Evolutionary conservation across 2,888 invertebrate species (phyloP), one percentile per base, ranked within the genome.

Genomic region (Papilio gigon): DNA sequence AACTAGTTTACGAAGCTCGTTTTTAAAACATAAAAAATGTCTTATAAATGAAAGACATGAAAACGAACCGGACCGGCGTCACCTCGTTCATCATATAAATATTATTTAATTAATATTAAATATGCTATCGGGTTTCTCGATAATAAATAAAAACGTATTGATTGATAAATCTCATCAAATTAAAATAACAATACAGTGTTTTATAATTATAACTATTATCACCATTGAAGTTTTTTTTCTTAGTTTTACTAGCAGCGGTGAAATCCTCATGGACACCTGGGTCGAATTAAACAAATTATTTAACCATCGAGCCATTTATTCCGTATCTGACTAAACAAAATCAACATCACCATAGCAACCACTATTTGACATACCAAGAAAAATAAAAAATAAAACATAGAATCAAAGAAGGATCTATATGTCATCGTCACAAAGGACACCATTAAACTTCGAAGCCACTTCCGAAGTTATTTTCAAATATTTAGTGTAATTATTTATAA

Each of bases 41-140:
- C 9, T 30, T 30, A 9, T 30, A 30, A 56, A 30, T 56, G 3
- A 11, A 11, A 56, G n/a, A 30, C 5, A 11, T n/a, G n/a, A 27
- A 14, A 53, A 27, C n/a, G n/a, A 56, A 56, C 30, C 30, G 53
- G 53, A 56, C 17, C 9, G 30, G 30, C 25, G n/a, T 50, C 14
- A 27, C 53, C 17, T 56, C 53, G 53, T 56, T 30, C 17, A 30
- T 56, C 53, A 56, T 30, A 56, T 9, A 30, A 56, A 56, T 56
- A 56, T 30, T 30, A 17, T 56, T 30, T 56, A 56, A 56, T 30
- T 56, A 56, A 56, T 56, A 56, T 17, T n/a, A 30, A 56, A 56
- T 27, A 56, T n/a, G 27, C 17, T 30, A 30, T 56, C n/a, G 17
- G 53, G 9, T 56, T 27, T 53, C 3, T 56, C 30, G 27, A 30